Percentiles rank a stretch among this genome's conserved stretches.
Conservation (phyloP, 1,140 invertebrate genomes). For the Leptinotarsa defecta region DNA sequence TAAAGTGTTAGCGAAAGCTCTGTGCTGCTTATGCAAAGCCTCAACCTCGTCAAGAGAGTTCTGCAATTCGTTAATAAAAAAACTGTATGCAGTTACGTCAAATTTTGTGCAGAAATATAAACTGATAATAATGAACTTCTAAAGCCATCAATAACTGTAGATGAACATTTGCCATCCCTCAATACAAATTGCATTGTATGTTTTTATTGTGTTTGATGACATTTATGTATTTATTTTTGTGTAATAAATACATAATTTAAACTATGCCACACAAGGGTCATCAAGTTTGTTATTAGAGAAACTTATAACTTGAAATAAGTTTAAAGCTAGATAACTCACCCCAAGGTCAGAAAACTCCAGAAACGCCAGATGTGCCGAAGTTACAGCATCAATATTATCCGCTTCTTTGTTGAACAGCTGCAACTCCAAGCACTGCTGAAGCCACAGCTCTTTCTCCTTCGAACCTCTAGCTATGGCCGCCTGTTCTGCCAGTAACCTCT, state of each 20-base stretch:
- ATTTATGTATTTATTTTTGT: too few relatives aligned
- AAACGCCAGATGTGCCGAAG: slow-evolving; percentile 91
- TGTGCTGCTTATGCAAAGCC: slow-evolving; percentile 89
- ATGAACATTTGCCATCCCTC: too few relatives aligned
- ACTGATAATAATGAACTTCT: too few relatives aligned
- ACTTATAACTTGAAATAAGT: too few relatives aligned
- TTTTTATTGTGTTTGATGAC: too few relatives aligned
- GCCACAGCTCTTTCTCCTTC: slow-evolving; percentile 80
- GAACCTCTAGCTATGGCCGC: slow-evolving; percentile 77
- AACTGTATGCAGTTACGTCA: too few relatives aligned
- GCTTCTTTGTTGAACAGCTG: slow-evolving; percentile 95
- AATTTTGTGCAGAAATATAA: too few relatives aligned
- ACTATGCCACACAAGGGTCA: too few relatives aligned
- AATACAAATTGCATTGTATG: too few relatives aligned
- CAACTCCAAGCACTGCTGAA: slow-evolving; percentile 84
- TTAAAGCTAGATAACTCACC: slow-evolving; percentile 60
- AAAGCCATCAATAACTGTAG: too few relatives aligned
- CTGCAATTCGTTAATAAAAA: slow-evolving; percentile 56
- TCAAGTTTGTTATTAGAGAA: too few relatives aligned
- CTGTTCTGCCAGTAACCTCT: slow-evolving; percentile 76
- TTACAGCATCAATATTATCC: slow-evolving; percentile 95
- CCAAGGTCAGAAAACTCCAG: slow-evolving; percentile 88
- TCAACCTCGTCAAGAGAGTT: slow-evolving; percentile 93
- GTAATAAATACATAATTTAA: too few relatives aligned
- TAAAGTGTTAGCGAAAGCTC: slow-evolving; percentile 93